These are phyloP conservation scores for Lepus americanus DNA, from an alignment of 2,113 vertebrate species.

Conservation along the genomic window DNA sequence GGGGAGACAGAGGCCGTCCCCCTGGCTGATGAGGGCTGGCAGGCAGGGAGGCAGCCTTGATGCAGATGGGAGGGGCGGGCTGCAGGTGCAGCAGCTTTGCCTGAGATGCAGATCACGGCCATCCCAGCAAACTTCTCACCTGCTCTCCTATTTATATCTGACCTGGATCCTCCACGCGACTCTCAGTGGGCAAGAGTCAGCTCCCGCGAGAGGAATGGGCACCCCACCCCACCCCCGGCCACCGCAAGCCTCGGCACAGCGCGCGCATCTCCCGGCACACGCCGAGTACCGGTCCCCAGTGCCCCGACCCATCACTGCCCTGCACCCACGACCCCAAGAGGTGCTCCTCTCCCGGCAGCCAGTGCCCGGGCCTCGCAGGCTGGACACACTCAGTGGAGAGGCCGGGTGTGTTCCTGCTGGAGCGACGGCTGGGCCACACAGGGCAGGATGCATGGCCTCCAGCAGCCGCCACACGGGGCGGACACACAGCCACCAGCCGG, in stretches of 20 bases:
- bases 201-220: background rate
- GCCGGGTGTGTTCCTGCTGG: too few relatives aligned
- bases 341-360: too few relatives aligned
- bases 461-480: background rate
- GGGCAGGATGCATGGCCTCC: background rate
- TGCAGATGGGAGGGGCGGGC: too few relatives aligned
- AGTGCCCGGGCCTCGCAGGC: background rate
- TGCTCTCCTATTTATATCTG: background rate
- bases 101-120: background rate
- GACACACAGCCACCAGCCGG: too few relatives aligned
- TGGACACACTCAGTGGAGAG: too few relatives aligned
- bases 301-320: background rate
- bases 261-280: rapidly evolving
- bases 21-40: too few relatives aligned
- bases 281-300: background rate
- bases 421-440: too few relatives aligned
- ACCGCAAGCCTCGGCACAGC: background rate
- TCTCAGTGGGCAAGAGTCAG: background rate
- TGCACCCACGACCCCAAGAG: background rate
- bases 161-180: background rate
- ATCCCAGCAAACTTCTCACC: background rate
- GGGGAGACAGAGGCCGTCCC: too few relatives aligned
- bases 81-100: too few relatives aligned
- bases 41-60: too few relatives aligned
- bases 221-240: too few relatives aligned